Base-by-base conservation (phyloP, 2,888 invertebrate genomes). In the Patella ulyssiponensis region DNA sequence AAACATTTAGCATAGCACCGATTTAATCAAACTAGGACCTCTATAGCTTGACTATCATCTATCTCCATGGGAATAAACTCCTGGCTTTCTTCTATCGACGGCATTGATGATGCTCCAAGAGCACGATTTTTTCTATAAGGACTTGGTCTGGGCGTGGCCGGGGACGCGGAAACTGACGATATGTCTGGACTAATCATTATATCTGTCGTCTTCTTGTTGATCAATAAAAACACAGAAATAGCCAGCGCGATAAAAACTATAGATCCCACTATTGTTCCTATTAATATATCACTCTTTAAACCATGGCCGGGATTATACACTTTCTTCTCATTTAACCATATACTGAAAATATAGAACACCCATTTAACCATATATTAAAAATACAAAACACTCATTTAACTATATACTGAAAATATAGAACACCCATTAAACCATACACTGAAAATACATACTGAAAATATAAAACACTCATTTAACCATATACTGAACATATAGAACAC, bases 311-410 rank as follows among this genome's bases (percentile, higher is more conserved):
- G 20, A 23, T 64, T 64, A 64, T 64, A 64, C 64, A 64, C 23
- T 64, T 64, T 64, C 64, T 64, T 64, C 64, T 64, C 64, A 64
- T 64, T 20, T 7, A 64, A 64, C 64, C 64, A 64, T 20, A 64
- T 64, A 64, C 64, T 64, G 23, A 9, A 23, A 23, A 64, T 44
- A 44, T 44, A 44, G 44, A 44, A 44, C 44, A 44, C 44, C 9
- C 44, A 44, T 9, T 44, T 44, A 44, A 33, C 33, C 7, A 33
- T 5, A 33, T 33, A 33, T 7, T 4, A 5, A 44, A 44, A 44
- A 44, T 44, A 44, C 5, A 44, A 9, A 44, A 44, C 44, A 44
- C 44, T 5, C 1, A 44, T 9, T 44, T 44, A 44, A 44, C 44
- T 1, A 44, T 9, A 44, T 44, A 44, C 9, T 44, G 7, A 44